Evolutionary conservation across 2,113 vertebrate genomes (phyloP).

Genomic region (Corvus hawaiiensis): DNA sequence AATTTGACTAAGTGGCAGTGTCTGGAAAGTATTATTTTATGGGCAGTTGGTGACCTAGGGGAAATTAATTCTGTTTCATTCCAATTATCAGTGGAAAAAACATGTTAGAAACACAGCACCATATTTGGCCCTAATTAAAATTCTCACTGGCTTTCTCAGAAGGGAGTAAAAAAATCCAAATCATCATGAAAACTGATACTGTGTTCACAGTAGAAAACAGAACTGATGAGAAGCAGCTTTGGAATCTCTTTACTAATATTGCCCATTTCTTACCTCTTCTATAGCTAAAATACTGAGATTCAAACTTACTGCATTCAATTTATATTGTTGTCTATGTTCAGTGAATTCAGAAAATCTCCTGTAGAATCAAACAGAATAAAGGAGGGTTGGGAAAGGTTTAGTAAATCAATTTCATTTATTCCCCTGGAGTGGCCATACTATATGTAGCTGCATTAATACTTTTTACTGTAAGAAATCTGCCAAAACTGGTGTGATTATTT

Average conservation of each 20-base stretch:
- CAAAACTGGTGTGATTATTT: not conserved
- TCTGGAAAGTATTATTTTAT: not conserved
- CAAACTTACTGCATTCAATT: not conserved
- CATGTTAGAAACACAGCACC: not conserved
- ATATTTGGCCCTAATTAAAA: not conserved
- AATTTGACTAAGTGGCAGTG: not conserved
- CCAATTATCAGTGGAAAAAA: not conserved
- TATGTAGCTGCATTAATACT: not conserved
- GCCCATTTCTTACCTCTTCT: not conserved
- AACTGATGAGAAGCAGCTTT: not conserved
- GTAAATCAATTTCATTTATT: not conserved
- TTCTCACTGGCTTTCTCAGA: not conserved
- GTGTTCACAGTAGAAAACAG: not conserved
- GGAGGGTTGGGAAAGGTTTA: not conserved
- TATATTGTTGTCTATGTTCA: not conserved
- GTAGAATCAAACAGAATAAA: not conserved
- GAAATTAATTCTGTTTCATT: slow-evolving; percentile 18
- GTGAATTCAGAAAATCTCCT: not conserved
- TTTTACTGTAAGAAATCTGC: not conserved
- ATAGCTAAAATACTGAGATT: not conserved
- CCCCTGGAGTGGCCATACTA: not conserved
- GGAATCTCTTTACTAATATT: not conserved
- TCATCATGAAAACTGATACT: not conserved
- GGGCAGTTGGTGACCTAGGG: not conserved
- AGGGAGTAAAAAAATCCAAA: not conserved